A percentile compares a stretch with the other conserved stretches of the same genome.
These are phyloP conservation scores for Drosophila kambysellisi DNA, from an alignment of 2,888 invertebrate genomes.

Conservation along the genomic window DNA sequence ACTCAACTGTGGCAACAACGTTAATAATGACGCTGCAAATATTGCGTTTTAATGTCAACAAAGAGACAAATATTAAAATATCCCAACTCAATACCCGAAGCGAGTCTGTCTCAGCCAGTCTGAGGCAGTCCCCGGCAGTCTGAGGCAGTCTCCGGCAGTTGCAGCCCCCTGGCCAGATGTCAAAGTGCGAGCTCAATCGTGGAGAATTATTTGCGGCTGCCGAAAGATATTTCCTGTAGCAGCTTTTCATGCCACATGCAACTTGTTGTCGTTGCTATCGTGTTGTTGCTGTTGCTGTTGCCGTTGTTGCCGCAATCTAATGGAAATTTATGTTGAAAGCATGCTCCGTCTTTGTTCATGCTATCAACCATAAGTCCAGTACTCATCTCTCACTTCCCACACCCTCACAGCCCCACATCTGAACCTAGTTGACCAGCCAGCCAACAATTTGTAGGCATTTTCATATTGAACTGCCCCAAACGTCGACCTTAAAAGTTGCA, in stretches of 20 bases:
- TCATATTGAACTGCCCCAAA: constrained; percentile 71
- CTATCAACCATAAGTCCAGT: constrained; percentile 44
- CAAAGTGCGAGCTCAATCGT: constrained; percentile 79
- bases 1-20: constrained; percentile 39
- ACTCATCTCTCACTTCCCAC: constrained; percentile 14
- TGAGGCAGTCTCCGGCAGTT: constrained; percentile 5
- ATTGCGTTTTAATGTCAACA: constrained; percentile 81
- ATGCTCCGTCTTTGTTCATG: constrained; percentile 58
- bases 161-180: constrained; percentile 59
- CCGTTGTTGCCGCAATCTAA: constrained; percentile 63
- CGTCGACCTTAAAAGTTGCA: constrained; percentile 56
- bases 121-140: constrained; percentile 3
- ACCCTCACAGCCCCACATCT: constrained; percentile 4
- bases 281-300: constrained; percentile 15
- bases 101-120: not conserved
- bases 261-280: constrained; percentile 41
- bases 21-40: constrained; percentile 78
- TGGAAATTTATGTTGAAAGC: constrained; percentile 81
- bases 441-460: constrained; percentile 79
- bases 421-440: constrained; percentile 58
- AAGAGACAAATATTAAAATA: constrained; percentile 78
- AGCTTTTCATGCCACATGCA: constrained; percentile 76
- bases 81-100: constrained; percentile 32
- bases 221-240: constrained; percentile 79
- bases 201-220: constrained; percentile 78